Evolutionary conservation across 2,888 invertebrate species (phyloP).

Genomic region (Pteria penguin): DNA sequence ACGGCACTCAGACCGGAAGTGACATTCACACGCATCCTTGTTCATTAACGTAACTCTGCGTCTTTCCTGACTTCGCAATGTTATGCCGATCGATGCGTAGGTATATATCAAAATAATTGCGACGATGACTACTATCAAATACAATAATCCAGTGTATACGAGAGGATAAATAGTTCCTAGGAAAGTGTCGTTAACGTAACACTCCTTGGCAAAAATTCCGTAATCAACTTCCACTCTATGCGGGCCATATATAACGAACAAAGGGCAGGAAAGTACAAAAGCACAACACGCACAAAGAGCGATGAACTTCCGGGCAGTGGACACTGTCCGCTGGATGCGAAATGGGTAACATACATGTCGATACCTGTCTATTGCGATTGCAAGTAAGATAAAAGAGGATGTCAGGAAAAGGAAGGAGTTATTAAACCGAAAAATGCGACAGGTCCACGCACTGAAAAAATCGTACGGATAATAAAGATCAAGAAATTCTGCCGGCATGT

Average conservation of each 20-base stretch:
- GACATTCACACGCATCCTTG: neutral
- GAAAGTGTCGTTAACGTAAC: neutral
- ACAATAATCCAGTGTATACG: neutral
- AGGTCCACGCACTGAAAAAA: neutral
- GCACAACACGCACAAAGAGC: neutral
- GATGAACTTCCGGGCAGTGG: constrained; percentile 9
- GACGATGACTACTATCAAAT: neutral
- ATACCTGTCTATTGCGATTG: constrained; percentile 20
- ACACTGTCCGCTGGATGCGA: neutral
- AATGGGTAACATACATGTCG: constrained; percentile 25
- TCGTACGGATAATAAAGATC: constrained; percentile 21
- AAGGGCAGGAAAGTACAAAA: constrained; percentile 5
- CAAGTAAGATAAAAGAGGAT: constrained; percentile 13
- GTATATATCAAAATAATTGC: constrained; percentile 3
- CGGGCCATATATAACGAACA: constrained; percentile 1
- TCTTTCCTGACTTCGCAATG: neutral
- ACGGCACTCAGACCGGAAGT: neutral
- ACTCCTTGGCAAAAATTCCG: constrained; percentile 5
- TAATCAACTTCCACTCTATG: neutral
- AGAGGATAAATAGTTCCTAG: neutral
- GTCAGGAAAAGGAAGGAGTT: constrained; percentile 5
- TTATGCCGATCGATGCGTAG: constrained; percentile 8
- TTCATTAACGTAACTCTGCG: neutral
- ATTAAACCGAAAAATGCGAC: constrained; percentile 13
- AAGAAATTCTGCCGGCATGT: constrained; percentile 19